phyloP scores from a whole-genome alignment of 2,113 vertebrate genomes.

The Alethe castanea region DNA sequence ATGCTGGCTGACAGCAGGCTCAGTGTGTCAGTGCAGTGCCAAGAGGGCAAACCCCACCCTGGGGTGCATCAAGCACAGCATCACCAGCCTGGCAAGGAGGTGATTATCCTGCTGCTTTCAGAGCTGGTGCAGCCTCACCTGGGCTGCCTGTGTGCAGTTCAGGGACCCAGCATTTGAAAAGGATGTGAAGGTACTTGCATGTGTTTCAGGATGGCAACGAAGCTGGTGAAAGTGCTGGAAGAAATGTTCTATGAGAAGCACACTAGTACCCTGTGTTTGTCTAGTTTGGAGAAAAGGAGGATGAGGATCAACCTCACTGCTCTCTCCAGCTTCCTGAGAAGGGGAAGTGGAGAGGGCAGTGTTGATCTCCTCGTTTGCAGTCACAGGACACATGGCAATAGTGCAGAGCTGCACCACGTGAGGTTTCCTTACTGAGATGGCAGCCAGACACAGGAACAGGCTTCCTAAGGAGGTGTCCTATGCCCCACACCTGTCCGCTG shows the following conservation, averaged over 20 bases:
- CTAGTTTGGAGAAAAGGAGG: neutral
- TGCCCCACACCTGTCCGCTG: rapidly evolving
- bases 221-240: neutral
- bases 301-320: neutral
- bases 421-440: neutral
- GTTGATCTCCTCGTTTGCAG: neutral
- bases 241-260: neutral
- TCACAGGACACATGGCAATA: neutral
- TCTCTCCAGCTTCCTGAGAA: neutral
- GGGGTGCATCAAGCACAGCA: neutral
- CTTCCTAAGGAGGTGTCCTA: neutral
- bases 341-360: neutral
- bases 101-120: neutral
- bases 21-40: neutral
- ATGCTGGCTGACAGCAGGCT: neutral
- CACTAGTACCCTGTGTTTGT: neutral
- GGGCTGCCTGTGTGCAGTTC: neutral
- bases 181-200: neutral
- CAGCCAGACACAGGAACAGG: neutral
- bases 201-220: neutral
- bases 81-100: neutral
- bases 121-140: neutral
- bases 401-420: neutral
- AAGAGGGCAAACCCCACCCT: neutral
- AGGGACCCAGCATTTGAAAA: neutral